These are phyloP conservation scores for Iselma pallidipennis DNA, from an alignment of 2,888 invertebrate species.

Conservation along the genomic window DNA sequence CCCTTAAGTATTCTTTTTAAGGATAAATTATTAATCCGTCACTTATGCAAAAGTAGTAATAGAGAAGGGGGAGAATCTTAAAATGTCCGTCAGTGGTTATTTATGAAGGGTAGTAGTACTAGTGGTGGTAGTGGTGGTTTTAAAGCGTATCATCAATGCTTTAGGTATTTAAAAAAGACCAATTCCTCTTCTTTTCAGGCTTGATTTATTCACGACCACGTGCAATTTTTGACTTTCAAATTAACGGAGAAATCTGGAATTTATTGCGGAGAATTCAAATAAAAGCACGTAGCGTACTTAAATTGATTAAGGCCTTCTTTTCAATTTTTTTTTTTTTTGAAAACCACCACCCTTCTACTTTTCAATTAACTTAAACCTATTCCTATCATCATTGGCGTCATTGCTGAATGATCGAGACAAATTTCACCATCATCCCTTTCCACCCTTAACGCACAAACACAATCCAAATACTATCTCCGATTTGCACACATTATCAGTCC, in stretches of 20 bases:
- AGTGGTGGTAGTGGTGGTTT: no score
- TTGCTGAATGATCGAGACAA: neutral
- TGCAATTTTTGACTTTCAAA: slow-evolving; percentile 17
- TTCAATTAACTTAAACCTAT: neutral
- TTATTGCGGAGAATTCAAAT: neutral
- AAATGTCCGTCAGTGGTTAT: no score
- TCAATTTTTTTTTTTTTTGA: neutral
- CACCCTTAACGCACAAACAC: neutral
- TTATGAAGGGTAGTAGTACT: no score
- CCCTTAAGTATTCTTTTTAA: neutral
- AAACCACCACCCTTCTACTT: no score
- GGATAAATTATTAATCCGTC: slow-evolving; percentile 39
- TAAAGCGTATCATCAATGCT: no score
- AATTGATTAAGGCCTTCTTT: slow-evolving; percentile 7
- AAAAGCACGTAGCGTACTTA: slow-evolving; percentile 6
- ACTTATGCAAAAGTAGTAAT: slow-evolving; percentile 23
- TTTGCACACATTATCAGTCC: neutral
- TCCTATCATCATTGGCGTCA: neutral
- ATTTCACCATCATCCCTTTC: neutral
- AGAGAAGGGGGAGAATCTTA: neutral
- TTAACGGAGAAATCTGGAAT: neutral
- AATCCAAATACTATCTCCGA: no score
- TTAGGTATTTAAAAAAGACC: no score
- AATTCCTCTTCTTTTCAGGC: neutral
- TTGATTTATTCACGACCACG: slow-evolving; percentile 16